Percentiles rank a stretch among this genome's conserved stretches.
Evolutionary conservation across 2,888 invertebrate genomes (phyloP).

Genomic region (Serrognathus titanus): DNA sequence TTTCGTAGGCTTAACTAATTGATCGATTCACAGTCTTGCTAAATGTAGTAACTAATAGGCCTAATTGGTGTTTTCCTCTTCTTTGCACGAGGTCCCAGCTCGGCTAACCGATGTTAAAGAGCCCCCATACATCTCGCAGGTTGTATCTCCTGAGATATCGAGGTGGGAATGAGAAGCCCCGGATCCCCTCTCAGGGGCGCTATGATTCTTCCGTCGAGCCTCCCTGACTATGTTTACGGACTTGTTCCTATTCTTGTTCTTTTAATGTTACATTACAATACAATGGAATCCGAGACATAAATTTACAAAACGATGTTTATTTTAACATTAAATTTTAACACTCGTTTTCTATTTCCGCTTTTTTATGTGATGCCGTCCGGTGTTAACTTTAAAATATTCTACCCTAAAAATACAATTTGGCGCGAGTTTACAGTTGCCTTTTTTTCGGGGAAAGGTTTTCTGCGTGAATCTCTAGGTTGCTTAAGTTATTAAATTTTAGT

Average conservation of each 20-base stretch:
- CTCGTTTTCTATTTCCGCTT: constrained; percentile 26
- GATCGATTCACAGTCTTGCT: constrained; percentile 28
- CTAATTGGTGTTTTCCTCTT: constrained; percentile 41
- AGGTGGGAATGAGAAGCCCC: constrained; percentile 44
- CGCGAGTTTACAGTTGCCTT: too few relatives aligned
- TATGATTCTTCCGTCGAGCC: constrained; percentile 47
- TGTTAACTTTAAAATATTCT: background rate
- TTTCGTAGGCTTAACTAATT: constrained; percentile 16
- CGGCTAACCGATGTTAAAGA: constrained; percentile 48
- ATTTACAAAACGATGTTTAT: constrained; percentile 42
- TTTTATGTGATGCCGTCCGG: constrained; percentile 7
- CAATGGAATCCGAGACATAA: constrained; percentile 43
- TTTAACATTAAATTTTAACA: constrained; percentile 39
- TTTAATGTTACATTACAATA: constrained; percentile 49
- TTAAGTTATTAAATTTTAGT: too few relatives aligned
- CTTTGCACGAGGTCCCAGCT: constrained; percentile 31
- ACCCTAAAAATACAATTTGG: too few relatives aligned
- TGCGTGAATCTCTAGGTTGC: too few relatives aligned
- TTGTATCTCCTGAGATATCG: constrained; percentile 42
- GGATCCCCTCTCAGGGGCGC: constrained; percentile 47
- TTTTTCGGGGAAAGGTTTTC: too few relatives aligned
- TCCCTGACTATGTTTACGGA: constrained; percentile 46
- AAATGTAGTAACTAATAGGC: constrained; percentile 37
- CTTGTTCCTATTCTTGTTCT: constrained; percentile 47
- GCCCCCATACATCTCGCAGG: constrained; percentile 45